Base-by-base conservation (phyloP, 2,888 invertebrate genomes). In the Tortrix viridana region DNA sequence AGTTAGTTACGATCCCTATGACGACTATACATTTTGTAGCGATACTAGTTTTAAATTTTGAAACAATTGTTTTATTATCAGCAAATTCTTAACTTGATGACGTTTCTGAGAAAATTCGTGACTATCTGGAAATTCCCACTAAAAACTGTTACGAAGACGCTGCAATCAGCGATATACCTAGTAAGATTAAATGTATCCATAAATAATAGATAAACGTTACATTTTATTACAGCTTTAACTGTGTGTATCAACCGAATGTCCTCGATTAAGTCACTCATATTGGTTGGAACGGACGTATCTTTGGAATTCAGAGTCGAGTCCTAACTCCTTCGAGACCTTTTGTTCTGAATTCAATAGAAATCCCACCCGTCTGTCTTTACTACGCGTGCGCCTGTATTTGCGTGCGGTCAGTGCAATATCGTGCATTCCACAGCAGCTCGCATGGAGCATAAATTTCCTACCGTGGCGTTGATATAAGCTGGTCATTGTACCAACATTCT, bases 381-480 rank as follows among this genome's bases (percentile, higher is more conserved):
- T 26, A 47, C 47, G n/a, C 32, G 22, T 38, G 37, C 9, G 47
- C 37, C 38, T 68, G 66, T 69, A 72, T 72, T 70, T 69, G 67
- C 66, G 67, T 63, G 67, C 67, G 70, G 70, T 53, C 58, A 60
- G 47, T 54, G 60, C 64, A 68, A 66, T 69, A 69, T 72, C 64
- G 72, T 65, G 73, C 72, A 79, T 80, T 80, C 79, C 73, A 60
- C 67, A 66, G 63, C 69, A 69, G 65, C 65, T 68, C 69, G 69
- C 65, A 66, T 66, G 73, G 76, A 70, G 73, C 74, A 82, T 81
- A 79, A 74, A 82, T 80, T 77, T 74, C 70, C 69, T 71, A 71
- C 74, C 70, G 77, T 70, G 70, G 74, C 72, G 68, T 58, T 66
- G 63, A 60, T 63, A 60, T 63, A 60, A 48, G 65, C 62, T 52